A percentile compares a stretch with the other conserved stretches of the same genome.
Evolutionary conservation across 2,113 vertebrate genomes (phyloP).

Genomic region (Ptilonorhynchus violaceus): DNA sequence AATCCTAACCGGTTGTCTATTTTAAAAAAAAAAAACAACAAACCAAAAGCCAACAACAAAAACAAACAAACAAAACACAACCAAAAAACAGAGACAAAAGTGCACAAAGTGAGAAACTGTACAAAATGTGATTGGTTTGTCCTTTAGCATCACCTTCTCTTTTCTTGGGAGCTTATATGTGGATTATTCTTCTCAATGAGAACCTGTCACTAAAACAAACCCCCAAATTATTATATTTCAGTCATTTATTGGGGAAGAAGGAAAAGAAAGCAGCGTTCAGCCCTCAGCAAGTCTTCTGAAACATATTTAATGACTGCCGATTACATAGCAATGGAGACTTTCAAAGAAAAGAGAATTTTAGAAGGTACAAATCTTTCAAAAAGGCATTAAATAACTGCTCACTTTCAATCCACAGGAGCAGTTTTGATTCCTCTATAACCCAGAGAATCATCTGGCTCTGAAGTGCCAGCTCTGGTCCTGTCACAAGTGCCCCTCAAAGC

Average conservation of each 20-base stretch:
- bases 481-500: neutral
- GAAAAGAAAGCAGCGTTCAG: neutral
- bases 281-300: neutral
- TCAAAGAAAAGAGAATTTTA: neutral
- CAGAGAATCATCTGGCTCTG: neutral
- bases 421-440: neutral
- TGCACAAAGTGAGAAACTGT: neutral
- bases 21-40: neutral
- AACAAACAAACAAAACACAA: neutral
- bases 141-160: neutral
- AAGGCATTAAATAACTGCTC: neutral
- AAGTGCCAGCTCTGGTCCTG: neutral
- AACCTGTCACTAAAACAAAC: neutral
- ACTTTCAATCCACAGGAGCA: neutral
- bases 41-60: neutral
- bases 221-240: neutral
- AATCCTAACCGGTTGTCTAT: neutral
- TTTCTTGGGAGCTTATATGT: neutral
- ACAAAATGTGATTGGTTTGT: neutral
- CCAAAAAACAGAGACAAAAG: neutral
- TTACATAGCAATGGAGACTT: neutral
- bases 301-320: neutral
- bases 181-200: neutral
- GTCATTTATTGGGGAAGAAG: neutral
- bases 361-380: neutral